phyloP scores from a whole-genome alignment of 2,113 vertebrate species.

The Serinus canaria region DNA sequence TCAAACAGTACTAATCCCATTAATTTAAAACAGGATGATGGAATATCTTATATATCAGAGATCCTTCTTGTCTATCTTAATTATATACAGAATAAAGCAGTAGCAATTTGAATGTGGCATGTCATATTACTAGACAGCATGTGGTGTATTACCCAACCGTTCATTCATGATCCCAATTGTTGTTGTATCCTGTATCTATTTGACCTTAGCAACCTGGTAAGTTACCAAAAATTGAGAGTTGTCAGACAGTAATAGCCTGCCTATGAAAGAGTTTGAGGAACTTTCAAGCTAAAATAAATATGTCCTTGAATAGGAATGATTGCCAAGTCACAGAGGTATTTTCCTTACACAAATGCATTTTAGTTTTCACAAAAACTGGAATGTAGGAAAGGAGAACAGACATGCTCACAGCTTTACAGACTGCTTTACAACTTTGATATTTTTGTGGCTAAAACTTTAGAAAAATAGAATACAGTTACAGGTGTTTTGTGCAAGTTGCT shows the following conservation, averaged over 20 bases:
- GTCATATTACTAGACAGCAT: not conserved
- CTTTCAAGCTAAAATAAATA: not conserved
- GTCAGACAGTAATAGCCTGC: not conserved
- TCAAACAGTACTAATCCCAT: slow-evolving; percentile 58
- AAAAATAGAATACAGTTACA: not conserved
- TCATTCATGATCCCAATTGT: not conserved
- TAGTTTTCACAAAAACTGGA: not conserved
- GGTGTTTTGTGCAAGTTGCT: not conserved
- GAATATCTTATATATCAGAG: slow-evolving; percentile 14
- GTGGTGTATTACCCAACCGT: not conserved
- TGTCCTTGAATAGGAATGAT: not conserved
- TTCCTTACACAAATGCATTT: not conserved
- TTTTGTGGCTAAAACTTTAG: not conserved
- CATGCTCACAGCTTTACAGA: not conserved
- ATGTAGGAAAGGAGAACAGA: not conserved
- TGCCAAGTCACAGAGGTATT: not conserved
- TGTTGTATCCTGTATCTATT: not conserved
- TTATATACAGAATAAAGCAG: slow-evolving; percentile 40
- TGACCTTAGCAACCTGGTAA: not conserved
- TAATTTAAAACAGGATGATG: slow-evolving; percentile 58
- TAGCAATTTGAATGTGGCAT: slow-evolving; percentile 19
- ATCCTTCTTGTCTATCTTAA: slow-evolving; percentile 34
- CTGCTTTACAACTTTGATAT: not conserved
- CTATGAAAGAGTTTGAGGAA: not conserved
- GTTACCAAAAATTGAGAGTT: slow-evolving; percentile 2